A percentile compares a stretch with the other conserved stretches of the same genome.
phyloP scores from a whole-genome alignment of 2,113 vertebrate species.

The Ictidomys tridecemlineatus region DNA sequence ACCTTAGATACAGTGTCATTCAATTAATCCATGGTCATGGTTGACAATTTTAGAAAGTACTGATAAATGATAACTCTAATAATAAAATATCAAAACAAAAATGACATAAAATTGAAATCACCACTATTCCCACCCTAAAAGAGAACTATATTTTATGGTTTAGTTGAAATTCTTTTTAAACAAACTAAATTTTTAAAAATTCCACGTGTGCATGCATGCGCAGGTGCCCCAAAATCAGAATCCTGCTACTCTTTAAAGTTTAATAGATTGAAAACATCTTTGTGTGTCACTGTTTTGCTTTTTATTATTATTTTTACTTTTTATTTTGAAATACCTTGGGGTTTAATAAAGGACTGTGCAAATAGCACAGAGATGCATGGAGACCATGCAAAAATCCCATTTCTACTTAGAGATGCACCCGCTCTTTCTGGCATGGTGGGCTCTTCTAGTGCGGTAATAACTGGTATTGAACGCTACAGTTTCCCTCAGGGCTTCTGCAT shows the following conservation, averaged over 20 bases:
- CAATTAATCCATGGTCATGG: not conserved
- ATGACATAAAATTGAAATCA: not conserved
- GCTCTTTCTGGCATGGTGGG: not conserved
- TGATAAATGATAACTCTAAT: not conserved
- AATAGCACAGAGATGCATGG: not conserved
- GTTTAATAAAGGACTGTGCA: not conserved
- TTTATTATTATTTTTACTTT: not conserved
- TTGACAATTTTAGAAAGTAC: slow-evolving; percentile 7
- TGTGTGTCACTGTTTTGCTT: not conserved
- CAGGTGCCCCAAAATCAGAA: not conserved
- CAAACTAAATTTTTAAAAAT: not conserved
- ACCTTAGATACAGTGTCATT: not conserved
- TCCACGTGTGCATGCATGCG: not conserved
- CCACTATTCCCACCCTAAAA: not conserved
- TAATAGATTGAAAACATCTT: not conserved
- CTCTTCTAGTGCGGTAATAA: not conserved
- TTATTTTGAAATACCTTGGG: not conserved
- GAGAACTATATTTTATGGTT: not conserved
- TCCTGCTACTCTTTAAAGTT: not conserved
- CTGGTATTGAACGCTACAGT: not conserved
- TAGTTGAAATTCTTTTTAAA: not conserved
- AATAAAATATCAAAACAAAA: not conserved
- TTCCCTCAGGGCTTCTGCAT: not conserved
- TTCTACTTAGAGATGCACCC: not conserved
- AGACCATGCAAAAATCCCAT: not conserved